Evolutionary conservation across 2,797 vertebrate genomes (phyloP).

Genomic region (Takifugu rubripes): DNA sequence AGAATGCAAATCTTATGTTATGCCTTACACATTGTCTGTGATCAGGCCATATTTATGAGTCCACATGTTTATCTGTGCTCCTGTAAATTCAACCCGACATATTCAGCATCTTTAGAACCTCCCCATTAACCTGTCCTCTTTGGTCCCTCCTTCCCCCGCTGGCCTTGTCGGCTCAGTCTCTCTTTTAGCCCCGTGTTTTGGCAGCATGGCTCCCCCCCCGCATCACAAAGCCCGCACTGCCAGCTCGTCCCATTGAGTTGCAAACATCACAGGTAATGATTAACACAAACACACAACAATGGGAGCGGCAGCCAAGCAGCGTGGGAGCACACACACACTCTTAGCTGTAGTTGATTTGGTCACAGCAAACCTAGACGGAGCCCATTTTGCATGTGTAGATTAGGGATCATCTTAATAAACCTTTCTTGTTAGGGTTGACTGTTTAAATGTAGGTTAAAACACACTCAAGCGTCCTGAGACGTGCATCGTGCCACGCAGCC

Average conservation of each 20-base stretch:
- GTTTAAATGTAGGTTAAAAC: background rate
- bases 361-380: no score
- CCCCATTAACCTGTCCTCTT: constrained; percentile 17
- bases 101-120: background rate
- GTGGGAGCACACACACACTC: constrained; percentile 29
- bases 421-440: background rate
- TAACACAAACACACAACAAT: constrained; percentile 78
- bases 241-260: constrained; percentile 67
- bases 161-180: constrained; percentile 7
- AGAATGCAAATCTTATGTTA: no score
- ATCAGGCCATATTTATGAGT: no score
- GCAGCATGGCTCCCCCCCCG: constrained; percentile 57
- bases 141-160: background rate
- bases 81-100: background rate
- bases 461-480: no score
- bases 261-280: constrained; percentile 74
- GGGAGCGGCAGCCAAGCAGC: constrained; percentile 35
- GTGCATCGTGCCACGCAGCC: background rate
- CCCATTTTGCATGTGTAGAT: no score
- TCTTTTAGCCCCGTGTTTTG: constrained; percentile 66
- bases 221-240: constrained; percentile 72
- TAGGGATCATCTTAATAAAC: background rate
- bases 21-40: no score
- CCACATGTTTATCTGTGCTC: no score
- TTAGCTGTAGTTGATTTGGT: no score